Evolutionary conservation across 2,797 vertebrate genomes (phyloP).

Genomic region (Gallirallus australis): DNA sequence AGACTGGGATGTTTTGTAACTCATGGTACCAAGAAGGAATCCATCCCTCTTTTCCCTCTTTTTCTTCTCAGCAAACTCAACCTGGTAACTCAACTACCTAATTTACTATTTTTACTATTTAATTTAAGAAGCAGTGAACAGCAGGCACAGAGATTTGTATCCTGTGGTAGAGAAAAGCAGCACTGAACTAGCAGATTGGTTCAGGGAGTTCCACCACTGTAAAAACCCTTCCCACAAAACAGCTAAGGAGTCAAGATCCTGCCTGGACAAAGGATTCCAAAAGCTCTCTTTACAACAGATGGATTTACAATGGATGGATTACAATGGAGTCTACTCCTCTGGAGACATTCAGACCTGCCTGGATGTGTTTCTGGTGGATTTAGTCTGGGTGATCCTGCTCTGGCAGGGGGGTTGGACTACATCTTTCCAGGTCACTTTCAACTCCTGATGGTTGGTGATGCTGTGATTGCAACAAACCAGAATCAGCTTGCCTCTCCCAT

Average conservation of each 20-base stretch:
- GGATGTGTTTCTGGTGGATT: too few relatives aligned
- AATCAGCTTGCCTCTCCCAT: background rate
- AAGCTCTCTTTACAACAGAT: background rate
- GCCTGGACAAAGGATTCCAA: background rate
- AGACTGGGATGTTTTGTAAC: accelerated
- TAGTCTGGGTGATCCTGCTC: too few relatives aligned
- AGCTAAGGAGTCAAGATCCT: background rate
- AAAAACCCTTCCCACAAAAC: background rate
- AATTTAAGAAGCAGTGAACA: background rate
- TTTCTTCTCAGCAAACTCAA: background rate
- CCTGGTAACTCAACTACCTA: background rate
- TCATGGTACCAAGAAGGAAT: background rate
- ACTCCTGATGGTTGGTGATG: too few relatives aligned
- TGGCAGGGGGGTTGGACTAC: too few relatives aligned
- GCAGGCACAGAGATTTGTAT: background rate
- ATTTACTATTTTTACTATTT: background rate
- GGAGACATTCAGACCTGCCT: too few relatives aligned
- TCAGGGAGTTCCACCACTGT: background rate
- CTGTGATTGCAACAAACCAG: background rate
- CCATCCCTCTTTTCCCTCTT: background rate
- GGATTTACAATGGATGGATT: too few relatives aligned
- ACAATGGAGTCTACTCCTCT: too few relatives aligned
- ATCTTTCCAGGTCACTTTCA: too few relatives aligned
- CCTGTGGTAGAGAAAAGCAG: background rate
- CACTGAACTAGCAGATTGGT: background rate